A percentile compares a stretch with the other conserved stretches of the same genome.
phyloP scores from a whole-genome alignment of 2,888 invertebrate species.

The Globia sparganii region DNA sequence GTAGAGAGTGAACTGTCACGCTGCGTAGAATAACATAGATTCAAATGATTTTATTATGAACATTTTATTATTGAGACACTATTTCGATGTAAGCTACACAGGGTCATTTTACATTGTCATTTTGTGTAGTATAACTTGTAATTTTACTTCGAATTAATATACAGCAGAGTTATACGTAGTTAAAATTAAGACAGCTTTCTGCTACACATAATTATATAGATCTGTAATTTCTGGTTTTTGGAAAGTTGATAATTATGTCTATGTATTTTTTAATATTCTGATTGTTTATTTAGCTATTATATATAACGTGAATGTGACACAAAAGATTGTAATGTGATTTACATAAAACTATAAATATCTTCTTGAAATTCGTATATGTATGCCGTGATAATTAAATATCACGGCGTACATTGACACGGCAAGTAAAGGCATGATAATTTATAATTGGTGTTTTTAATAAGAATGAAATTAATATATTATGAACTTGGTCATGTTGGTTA shows the following conservation, averaged over 20 bases:
- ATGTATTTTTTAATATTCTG: slow-evolving; percentile 7
- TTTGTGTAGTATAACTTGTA: slow-evolving; percentile 31
- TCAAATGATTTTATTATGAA: slow-evolving; percentile 18
- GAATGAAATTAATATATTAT: neutral
- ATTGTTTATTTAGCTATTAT: slow-evolving; percentile 1
- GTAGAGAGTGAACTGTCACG: slow-evolving; percentile 1
- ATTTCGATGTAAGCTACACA: slow-evolving; percentile 37
- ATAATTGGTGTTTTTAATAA: slow-evolving; percentile 11
- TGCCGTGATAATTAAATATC: slow-evolving; percentile 1
- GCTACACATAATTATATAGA: slow-evolving; percentile 3
- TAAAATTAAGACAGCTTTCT: slow-evolving; percentile 1
- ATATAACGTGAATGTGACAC: slow-evolving; percentile 2
- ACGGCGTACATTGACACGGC: neutral
- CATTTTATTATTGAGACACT: slow-evolving; percentile 10
- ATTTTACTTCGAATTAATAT: slow-evolving; percentile 22
- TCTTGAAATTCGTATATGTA: neutral
- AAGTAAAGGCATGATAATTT: neutral
- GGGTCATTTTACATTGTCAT: slow-evolving; percentile 53
- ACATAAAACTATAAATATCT: neutral
- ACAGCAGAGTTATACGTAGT: neutral
- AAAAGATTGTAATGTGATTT: neutral
- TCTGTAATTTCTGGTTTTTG: neutral
- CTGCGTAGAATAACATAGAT: slow-evolving; percentile 7
- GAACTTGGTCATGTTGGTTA: slow-evolving; percentile 2
- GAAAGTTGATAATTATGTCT: slow-evolving; percentile 7